A percentile compares a stretch with the other conserved stretches of the same genome.
Evolutionary conservation across 2,888 invertebrate genomes (phyloP).

Genomic region (Syrphus vitripennis): DNA sequence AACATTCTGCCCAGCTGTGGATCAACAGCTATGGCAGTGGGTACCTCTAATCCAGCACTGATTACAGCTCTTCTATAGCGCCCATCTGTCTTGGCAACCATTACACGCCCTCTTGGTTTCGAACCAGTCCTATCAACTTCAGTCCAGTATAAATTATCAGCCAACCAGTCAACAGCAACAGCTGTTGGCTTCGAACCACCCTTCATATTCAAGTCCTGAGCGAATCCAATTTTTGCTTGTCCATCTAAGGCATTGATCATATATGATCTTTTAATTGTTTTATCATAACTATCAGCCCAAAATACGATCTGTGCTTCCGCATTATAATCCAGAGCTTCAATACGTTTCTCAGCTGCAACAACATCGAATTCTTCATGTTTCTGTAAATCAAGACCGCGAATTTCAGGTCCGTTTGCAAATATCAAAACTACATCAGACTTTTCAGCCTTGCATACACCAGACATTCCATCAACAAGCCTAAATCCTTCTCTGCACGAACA

Average conservation of each 20-base stretch:
- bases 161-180: slow-evolving; percentile 96
- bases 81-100: slow-evolving; percentile 95
- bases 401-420: slow-evolving; percentile 93
- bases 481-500: slow-evolving; percentile 95
- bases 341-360: slow-evolving; percentile 91
- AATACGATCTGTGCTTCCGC: slow-evolving; percentile 92
- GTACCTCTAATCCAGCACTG: slow-evolving; percentile 90
- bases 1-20: slow-evolving; percentile 93
- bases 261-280: slow-evolving; percentile 94
- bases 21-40: slow-evolving; percentile 94
- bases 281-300: slow-evolving; percentile 97
- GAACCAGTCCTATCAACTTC: slow-evolving; percentile 90
- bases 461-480: slow-evolving; percentile 87
- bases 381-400: slow-evolving; percentile 87
- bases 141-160: slow-evolving; percentile 96
- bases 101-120: slow-evolving; percentile 89
- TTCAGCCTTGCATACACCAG: slow-evolving; percentile 91
- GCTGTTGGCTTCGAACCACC: slow-evolving; percentile 93
- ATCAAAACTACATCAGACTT: slow-evolving; percentile 86
- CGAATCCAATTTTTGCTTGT: slow-evolving; percentile 89
- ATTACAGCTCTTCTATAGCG: slow-evolving; percentile 92
- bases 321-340: slow-evolving; percentile 96
- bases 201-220: slow-evolving; percentile 93
- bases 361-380: slow-evolving; percentile 88
- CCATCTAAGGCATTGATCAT: slow-evolving; percentile 91